Conservation (phyloP, 2,797 vertebrate genomes). For the Dryobates pubescens region DNA sequence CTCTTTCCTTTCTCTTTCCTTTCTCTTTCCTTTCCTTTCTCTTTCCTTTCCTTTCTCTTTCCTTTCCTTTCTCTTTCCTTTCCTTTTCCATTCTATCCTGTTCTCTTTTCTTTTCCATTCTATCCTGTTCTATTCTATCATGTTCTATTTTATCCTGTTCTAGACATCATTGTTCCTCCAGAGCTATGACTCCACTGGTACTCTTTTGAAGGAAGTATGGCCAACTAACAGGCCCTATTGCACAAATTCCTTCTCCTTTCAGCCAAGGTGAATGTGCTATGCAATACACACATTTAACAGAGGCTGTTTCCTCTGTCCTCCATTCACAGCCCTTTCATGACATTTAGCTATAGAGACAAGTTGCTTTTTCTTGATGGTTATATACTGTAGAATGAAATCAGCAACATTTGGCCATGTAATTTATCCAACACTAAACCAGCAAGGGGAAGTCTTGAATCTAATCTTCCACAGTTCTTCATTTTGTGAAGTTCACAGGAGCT, state of each 20-base stretch:
- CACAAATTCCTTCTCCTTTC: neutral
- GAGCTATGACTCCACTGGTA: neutral
- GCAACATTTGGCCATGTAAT: neutral
- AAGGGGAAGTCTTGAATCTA: neutral
- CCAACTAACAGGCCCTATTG: neutral
- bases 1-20: too few relatives aligned
- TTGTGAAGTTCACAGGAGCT: neutral
- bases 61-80: too few relatives aligned
- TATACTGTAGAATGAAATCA: neutral
- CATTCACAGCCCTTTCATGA: neutral
- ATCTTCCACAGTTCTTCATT: neutral
- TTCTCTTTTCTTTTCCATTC: too few relatives aligned
- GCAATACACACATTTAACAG: accelerated
- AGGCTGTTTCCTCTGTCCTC: neutral
- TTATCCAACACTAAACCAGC: neutral
- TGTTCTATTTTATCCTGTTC: neutral
- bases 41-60: too few relatives aligned
- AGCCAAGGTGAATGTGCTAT: accelerated
- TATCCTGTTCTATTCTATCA: neutral
- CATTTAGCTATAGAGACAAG: neutral
- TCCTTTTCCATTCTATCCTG: too few relatives aligned
- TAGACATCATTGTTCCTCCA: neutral
- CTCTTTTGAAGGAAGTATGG: neutral
- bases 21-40: too few relatives aligned
- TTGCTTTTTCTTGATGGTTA: neutral